Evolutionary conservation across 2,113 vertebrate genomes (phyloP).

Genomic region (Edolisoma coerulescens): DNA sequence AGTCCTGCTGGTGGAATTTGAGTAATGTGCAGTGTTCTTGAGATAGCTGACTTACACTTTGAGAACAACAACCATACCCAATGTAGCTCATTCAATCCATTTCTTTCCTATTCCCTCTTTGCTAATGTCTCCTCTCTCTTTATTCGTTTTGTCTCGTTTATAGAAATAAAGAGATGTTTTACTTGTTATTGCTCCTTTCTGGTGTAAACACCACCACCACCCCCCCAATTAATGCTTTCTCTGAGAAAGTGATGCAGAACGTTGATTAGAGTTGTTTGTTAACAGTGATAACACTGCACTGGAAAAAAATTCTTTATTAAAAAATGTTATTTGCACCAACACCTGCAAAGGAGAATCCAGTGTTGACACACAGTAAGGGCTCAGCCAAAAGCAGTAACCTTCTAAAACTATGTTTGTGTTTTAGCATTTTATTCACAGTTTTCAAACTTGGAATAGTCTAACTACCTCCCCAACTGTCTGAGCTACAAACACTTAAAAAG

Average conservation of each 20-base stretch:
- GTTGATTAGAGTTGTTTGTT: neutral
- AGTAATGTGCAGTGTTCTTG: neutral
- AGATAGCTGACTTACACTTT: neutral
- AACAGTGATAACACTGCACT: neutral
- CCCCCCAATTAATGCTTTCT: neutral
- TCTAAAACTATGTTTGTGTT: neutral
- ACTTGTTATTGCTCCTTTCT: neutral
- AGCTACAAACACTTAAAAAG: neutral
- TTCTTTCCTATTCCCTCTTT: neutral
- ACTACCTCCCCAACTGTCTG: neutral
- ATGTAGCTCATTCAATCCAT: neutral
- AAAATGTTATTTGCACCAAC: neutral
- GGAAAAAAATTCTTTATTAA: neutral
- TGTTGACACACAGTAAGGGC: neutral
- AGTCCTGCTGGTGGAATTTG: neutral
- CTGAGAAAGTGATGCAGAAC: neutral
- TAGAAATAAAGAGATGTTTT: neutral
- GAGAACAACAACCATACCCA: neutral
- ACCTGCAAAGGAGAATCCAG: neutral
- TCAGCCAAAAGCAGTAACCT: neutral
- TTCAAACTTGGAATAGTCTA: neutral
- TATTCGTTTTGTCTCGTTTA: neutral
- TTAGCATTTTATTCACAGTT: neutral
- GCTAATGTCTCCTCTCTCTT: neutral
- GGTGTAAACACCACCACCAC: neutral